A percentile compares a stretch with the other conserved stretches of the same genome.
Evolutionary conservation across 2,113 vertebrate species (phyloP).

Genomic region (Cacatua alba): DNA sequence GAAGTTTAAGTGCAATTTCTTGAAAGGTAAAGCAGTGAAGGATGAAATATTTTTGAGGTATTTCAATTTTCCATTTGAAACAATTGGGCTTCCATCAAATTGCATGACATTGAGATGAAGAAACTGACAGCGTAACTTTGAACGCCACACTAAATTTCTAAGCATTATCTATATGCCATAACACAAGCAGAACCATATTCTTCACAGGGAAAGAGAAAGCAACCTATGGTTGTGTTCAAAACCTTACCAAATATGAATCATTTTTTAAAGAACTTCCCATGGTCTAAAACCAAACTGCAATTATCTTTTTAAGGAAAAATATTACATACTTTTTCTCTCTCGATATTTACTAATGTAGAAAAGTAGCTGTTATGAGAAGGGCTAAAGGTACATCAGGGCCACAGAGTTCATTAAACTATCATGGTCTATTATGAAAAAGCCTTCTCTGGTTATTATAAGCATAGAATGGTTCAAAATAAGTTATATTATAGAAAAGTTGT

Average conservation of each 20-base stretch:
- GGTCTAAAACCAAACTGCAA: neutral
- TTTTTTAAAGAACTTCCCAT: neutral
- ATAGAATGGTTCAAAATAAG: neutral
- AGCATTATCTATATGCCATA: neutral
- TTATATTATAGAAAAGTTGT: neutral
- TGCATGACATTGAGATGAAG: neutral
- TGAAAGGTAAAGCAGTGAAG: neutral
- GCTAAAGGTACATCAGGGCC: neutral
- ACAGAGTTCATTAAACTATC: neutral
- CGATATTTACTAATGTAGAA: neutral
- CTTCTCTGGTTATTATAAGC: neutral
- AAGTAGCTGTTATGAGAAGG: neutral
- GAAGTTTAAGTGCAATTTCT: neutral
- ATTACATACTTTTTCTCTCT: neutral
- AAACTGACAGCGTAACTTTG: neutral
- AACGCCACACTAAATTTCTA: neutral
- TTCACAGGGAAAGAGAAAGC: neutral
- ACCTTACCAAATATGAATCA: neutral
- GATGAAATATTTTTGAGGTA: neutral
- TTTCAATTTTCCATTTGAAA: neutral
- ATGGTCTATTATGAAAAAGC: neutral
- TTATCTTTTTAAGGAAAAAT: neutral
- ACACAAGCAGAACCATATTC: neutral
- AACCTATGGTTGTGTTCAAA: neutral
- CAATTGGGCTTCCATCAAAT: neutral